Percentiles rank a stretch among this genome's conserved stretches.
These are phyloP conservation scores for Rhysida immarginata DNA, from an alignment of 1,140 invertebrate species.

Conservation along the genomic window DNA sequence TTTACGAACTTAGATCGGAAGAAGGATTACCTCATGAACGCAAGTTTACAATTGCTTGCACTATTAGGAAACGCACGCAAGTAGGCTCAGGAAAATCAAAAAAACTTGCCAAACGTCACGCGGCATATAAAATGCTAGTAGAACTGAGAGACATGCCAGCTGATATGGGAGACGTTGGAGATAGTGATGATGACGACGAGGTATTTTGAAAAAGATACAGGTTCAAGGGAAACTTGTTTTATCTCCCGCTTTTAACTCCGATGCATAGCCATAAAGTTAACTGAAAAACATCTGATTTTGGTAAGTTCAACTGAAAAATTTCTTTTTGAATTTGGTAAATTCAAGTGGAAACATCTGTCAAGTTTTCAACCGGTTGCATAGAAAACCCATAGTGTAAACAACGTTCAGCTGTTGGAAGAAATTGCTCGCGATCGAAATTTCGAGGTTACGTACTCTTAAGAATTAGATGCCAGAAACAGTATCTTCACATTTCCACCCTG, in stretches of 20 bases:
- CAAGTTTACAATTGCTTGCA: slow-evolving; percentile 79
- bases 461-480: too few species aligned
- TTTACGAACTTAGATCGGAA: slow-evolving; percentile 72
- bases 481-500: too few species aligned
- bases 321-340: slow-evolving; percentile 79
- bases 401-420: slow-evolving; percentile 71
- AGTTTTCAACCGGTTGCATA: slow-evolving; percentile 63
- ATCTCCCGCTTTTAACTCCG: slow-evolving; percentile 42
- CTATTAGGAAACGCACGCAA: slow-evolving; percentile 61
- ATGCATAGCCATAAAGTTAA: slow-evolving; percentile 77
- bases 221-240: background rate
- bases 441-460: slow-evolving; percentile 86
- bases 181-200: slow-evolving; percentile 31
- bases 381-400: slow-evolving; percentile 60
- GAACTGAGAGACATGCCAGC: slow-evolving; percentile 55
- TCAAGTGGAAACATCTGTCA: slow-evolving; percentile 58
- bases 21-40: slow-evolving; percentile 81
- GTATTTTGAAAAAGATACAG: slow-evolving; percentile 11
- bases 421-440: slow-evolving; percentile 78
- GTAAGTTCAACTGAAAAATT: too few species aligned
- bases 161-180: slow-evolving; percentile 41
- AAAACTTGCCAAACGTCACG: slow-evolving; percentile 83
- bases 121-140: slow-evolving; percentile 83
- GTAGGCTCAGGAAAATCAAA: slow-evolving; percentile 78
- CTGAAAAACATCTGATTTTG: too few species aligned